Conservation (phyloP, 2,113 vertebrate species). For the Seriola rivoliana region DNA sequence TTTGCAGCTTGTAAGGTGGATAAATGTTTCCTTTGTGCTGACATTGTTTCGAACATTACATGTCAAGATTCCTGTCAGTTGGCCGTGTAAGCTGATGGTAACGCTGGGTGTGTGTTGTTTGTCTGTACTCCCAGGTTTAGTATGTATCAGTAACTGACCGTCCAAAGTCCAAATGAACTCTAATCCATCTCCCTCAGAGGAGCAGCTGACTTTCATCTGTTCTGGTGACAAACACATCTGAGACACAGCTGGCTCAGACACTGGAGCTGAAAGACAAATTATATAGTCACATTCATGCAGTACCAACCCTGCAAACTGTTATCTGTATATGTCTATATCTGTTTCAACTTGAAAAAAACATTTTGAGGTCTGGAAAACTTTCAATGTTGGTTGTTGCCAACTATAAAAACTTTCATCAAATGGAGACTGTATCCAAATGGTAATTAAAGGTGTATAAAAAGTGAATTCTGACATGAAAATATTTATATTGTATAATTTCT, state of each 20-base stretch:
- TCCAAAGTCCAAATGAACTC: conserved; percentile 45
- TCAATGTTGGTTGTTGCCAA: too few species aligned
- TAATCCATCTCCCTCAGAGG: conserved; percentile 37
- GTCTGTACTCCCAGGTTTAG: background rate
- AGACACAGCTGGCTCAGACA: conserved; percentile 34
- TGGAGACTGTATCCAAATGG: too few species aligned
- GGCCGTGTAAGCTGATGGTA: conserved; percentile 37
- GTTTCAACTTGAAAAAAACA: too few species aligned
- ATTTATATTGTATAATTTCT: too few species aligned
- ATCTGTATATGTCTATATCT: too few species aligned
- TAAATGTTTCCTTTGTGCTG: conserved; percentile 6
- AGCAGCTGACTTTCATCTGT: conserved; percentile 48
- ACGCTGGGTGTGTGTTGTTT: background rate
- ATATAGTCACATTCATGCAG: background rate
- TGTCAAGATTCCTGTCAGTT: conserved; percentile 32
- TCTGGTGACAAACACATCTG: conserved; percentile 52
- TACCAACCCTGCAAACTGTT: too few species aligned
- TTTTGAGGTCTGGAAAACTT: too few species aligned
- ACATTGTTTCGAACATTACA: conserved; percentile 50
- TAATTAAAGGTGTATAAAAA: too few species aligned
- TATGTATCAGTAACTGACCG: background rate
- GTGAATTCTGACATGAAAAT: too few species aligned
- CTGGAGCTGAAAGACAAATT: conserved; percentile 30
- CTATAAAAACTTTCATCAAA: too few species aligned
- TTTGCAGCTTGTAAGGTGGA: conserved; percentile 25